Percentiles rank a stretch among this genome's conserved stretches.
Evolutionary conservation across 1,140 invertebrate genomes (phyloP).

Genomic region (Drosophila pachea): DNA sequence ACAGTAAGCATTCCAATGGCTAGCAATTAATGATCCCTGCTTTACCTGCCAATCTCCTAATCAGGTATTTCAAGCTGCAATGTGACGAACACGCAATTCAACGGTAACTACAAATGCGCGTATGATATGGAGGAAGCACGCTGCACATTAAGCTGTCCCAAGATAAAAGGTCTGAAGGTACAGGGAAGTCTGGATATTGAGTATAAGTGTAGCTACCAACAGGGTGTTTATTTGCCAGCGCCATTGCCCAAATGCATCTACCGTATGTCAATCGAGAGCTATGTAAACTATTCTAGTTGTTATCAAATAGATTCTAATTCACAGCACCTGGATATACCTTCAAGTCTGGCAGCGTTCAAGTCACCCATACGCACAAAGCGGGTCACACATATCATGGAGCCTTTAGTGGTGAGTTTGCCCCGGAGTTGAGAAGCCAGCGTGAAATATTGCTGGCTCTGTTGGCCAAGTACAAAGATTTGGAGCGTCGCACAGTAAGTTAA

Average conservation of each 20-base stretch:
- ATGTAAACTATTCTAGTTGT: background rate
- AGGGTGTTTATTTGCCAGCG: slow-evolving; percentile 84
- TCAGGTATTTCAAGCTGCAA: slow-evolving; percentile 60
- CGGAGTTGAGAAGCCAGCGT: slow-evolving; percentile 50
- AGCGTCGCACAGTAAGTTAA: slow-evolving; percentile 58
- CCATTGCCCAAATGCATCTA: slow-evolving; percentile 87
- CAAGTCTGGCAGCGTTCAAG: slow-evolving; percentile 20
- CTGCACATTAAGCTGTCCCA: slow-evolving; percentile 85
- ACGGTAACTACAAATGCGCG: slow-evolving; percentile 86
- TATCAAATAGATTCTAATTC: background rate
- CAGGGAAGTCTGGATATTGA: slow-evolving; percentile 70
- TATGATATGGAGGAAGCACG: slow-evolving; percentile 81
- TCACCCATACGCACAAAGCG: slow-evolving; percentile 24
- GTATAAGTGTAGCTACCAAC: slow-evolving; percentile 86
- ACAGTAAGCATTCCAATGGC: slow-evolving; percentile 81
- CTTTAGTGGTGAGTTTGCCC: slow-evolving; percentile 34
- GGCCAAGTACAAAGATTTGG: slow-evolving; percentile 64
- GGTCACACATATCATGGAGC: slow-evolving; percentile 38
- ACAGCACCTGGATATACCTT: slow-evolving; percentile 64
- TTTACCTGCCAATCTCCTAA: background rate
- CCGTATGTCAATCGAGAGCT: slow-evolving; percentile 79
- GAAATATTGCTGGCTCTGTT: slow-evolving; percentile 61
- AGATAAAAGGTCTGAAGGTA: slow-evolving; percentile 81
- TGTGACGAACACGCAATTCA: slow-evolving; percentile 81
- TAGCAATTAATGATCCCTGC: background rate